These are phyloP conservation scores for Leptinotarsa tumamoca DNA, from an alignment of 2,888 invertebrate species.

Conservation along the genomic window DNA sequence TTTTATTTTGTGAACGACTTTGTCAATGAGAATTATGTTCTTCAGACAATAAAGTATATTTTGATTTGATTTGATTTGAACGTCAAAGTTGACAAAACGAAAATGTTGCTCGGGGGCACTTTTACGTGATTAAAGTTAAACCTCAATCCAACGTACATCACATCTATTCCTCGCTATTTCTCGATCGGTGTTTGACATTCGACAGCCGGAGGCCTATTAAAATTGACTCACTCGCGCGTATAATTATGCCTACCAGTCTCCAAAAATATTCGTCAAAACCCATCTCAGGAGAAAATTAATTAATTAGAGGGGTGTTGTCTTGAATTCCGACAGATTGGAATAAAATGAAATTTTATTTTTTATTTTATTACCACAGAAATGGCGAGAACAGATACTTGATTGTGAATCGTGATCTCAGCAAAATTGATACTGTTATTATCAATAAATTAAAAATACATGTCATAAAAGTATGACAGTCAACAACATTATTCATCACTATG, in stretches of 20 bases:
- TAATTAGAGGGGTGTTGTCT: constrained; percentile 3
- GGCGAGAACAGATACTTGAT: no score
- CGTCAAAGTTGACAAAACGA: constrained; percentile 33
- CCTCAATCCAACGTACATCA: constrained; percentile 18
- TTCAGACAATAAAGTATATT: no score
- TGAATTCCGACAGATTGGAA: background rate
- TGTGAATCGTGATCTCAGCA: no score
- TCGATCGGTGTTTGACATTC: constrained; percentile 54
- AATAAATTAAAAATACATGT: no score
- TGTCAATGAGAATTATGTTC: no score
- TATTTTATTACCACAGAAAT: no score
- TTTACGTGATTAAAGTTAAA: constrained; percentile 33
- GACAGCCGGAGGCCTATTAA: constrained; percentile 55
- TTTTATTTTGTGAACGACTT: no score
- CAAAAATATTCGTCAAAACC: background rate
- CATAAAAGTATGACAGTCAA: no score
- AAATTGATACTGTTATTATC: no score
- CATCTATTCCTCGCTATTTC: background rate
- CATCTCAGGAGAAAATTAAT: constrained; percentile 15
- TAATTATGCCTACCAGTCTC: constrained; percentile 46
- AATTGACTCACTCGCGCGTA: constrained; percentile 61
- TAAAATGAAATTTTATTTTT: background rate
- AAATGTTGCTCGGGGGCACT: constrained; percentile 26
- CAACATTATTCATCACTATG: no score
- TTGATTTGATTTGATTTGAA: no score